phyloP scores from a whole-genome alignment of 2,113 vertebrate species.

The Hemibagrus wyckioides region DNA sequence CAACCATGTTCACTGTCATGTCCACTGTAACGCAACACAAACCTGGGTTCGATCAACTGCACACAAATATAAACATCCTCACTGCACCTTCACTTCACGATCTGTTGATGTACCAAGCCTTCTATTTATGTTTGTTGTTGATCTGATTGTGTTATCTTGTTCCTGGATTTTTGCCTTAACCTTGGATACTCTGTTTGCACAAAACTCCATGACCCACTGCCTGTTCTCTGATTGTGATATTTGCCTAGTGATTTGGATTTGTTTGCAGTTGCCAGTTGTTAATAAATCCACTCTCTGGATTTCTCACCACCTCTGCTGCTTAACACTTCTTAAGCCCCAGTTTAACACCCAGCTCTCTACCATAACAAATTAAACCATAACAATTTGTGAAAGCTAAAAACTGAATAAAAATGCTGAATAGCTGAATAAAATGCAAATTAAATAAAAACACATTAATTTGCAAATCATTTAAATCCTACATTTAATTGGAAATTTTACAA shows the following conservation, averaged over 20 bases:
- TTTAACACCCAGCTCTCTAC: background rate
- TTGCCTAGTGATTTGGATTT: background rate
- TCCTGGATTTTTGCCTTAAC: background rate
- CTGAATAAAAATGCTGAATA: too few species aligned
- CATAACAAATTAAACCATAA: background rate
- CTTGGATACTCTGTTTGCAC: background rate
- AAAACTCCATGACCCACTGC: background rate
- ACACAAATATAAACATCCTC: background rate
- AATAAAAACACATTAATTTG: too few species aligned
- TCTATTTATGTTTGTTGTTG: background rate
- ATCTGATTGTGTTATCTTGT: background rate
- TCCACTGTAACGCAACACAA: background rate
- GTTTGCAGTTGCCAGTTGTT: background rate
- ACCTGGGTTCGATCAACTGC: background rate
- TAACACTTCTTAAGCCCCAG: background rate
- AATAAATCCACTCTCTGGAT: background rate
- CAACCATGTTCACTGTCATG: background rate
- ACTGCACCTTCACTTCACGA: background rate
- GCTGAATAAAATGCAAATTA: too few species aligned
- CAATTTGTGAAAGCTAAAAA: background rate
- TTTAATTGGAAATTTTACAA: too few species aligned
- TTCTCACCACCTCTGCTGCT: background rate
- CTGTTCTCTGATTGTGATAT: background rate
- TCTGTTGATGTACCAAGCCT: background rate
- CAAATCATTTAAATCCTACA: too few species aligned